Conservation (phyloP, 2,797 vertebrate species). For the Knipowitschia caucasica region DNA sequence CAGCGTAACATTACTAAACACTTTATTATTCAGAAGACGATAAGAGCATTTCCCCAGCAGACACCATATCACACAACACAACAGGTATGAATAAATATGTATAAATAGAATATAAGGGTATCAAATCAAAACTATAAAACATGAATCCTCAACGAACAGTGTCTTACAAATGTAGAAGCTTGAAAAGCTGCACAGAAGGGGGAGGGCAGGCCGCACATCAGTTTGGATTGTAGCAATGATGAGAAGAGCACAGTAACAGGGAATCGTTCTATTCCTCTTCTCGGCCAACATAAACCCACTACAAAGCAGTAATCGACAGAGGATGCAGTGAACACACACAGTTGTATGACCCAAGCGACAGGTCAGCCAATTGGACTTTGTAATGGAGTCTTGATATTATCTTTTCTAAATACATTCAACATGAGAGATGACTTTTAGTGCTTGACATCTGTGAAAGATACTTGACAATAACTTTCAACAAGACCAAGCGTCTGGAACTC, state of each 20-base stretch:
- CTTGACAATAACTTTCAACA: slow-evolving; percentile 29
- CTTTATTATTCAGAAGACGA: slow-evolving; percentile 56
- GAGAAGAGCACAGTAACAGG: slow-evolving; percentile 15
- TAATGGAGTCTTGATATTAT: slow-evolving; percentile 14
- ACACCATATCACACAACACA: slow-evolving; percentile 52
- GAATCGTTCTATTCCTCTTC: slow-evolving; percentile 20
- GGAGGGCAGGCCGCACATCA: slow-evolving; percentile 3
- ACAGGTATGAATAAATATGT: slow-evolving; percentile 45
- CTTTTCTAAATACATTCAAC: slow-evolving; percentile 31
- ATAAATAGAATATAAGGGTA: slow-evolving; percentile 28
- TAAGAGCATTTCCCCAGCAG: slow-evolving; percentile 34
- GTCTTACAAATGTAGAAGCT: slow-evolving; percentile 41
- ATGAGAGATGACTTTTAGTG: slow-evolving; percentile 2
- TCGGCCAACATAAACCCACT: background rate
- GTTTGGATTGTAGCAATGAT: slow-evolving; percentile 6
- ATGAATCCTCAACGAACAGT: slow-evolving; percentile 39
- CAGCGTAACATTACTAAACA: slow-evolving; percentile 39
- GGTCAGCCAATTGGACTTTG: slow-evolving; percentile 13
- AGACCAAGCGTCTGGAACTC: slow-evolving; percentile 14
- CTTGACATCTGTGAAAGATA: slow-evolving; percentile 21
- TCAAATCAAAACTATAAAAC: slow-evolving; percentile 35
- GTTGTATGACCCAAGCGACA: background rate
- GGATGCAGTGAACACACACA: background rate
- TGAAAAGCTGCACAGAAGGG: slow-evolving; percentile 26
- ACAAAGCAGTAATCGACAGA: background rate